Percentiles rank a stretch among this genome's conserved stretches.
These are phyloP conservation scores for Pelochelys cantorii DNA, from an alignment of 2,797 vertebrate genomes.

Conservation along the genomic window DNA sequence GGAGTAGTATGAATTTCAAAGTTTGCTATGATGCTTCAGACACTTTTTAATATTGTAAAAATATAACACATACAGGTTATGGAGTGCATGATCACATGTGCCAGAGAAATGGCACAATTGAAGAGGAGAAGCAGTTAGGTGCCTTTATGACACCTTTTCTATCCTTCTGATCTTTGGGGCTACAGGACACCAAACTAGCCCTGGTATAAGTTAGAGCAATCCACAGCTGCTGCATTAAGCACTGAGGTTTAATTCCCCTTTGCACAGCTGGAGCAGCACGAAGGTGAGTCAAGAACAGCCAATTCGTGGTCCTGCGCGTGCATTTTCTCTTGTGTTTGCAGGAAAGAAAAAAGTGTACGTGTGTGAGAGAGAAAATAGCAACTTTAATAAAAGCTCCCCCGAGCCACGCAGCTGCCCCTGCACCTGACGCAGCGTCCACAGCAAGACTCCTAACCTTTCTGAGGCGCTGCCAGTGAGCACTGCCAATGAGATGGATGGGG, in stretches of 20 bases:
- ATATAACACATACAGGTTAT: background rate
- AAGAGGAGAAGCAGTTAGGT: background rate
- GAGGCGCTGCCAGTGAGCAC: background rate
- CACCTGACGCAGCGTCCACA: fast-evolving
- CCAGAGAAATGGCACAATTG: fast-evolving
- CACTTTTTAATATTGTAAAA: conserved; percentile 16
- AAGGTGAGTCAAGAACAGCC: background rate
- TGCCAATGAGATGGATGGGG: background rate
- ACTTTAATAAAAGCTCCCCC: fast-evolving
- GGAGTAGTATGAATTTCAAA: conserved; percentile 1
- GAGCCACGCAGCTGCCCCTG: background rate
- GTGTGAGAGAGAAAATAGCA: fast-evolving
- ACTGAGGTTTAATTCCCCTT: fast-evolving
- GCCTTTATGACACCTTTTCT: background rate
- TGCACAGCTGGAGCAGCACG: background rate
- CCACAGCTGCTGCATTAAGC: background rate
- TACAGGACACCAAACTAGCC: fast-evolving
- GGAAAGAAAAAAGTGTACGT: fast-evolving
- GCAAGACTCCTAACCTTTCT: background rate
- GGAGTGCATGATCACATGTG: background rate
- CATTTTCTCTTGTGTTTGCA: background rate
- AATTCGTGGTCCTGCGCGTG: background rate
- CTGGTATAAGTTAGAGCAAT: background rate
- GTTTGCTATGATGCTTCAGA: background rate
- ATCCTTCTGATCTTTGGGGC: fast-evolving